A percentile compares a stretch with the other conserved stretches of the same genome.
Conservation (phyloP, 2,113 vertebrate species). For the Rattus norvegicus region DNA sequence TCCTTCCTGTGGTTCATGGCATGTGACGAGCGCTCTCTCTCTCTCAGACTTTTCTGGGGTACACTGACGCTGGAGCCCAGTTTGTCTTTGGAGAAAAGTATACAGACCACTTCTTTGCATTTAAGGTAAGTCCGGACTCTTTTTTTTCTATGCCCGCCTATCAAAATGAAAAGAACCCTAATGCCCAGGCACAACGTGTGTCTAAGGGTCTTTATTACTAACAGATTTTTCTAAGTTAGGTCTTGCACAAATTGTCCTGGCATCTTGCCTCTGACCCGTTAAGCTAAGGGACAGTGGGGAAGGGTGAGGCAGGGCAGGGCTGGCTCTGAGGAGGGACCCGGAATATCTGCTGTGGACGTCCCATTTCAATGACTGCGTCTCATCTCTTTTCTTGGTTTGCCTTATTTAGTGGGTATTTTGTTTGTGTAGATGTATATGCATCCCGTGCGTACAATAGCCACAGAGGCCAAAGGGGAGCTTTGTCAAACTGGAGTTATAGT, state of each 20-base stretch:
- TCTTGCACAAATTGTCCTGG: slow-evolving; percentile 30
- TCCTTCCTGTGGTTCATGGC: background rate
- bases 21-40: slow-evolving; percentile 15
- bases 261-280: background rate
- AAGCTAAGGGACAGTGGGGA: background rate
- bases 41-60: slow-evolving; percentile 88
- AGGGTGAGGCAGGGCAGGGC: background rate
- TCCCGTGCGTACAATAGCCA: background rate
- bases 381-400: background rate
- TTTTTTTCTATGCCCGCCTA: background rate
- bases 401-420: background rate
- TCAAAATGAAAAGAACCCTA: slow-evolving; percentile 60
- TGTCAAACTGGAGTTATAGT: background rate
- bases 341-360: background rate
- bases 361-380: background rate
- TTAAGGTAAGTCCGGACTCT: slow-evolving; percentile 87
- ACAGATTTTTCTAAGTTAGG: slow-evolving; percentile 56
- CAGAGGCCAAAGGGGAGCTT: background rate
- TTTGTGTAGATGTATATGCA: background rate
- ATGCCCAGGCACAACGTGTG: slow-evolving; percentile 26
- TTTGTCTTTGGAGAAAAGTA: slow-evolving; percentile 92
- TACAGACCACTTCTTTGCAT: slow-evolving; percentile 90
- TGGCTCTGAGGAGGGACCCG: background rate
- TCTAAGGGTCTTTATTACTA: slow-evolving; percentile 60
- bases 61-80: slow-evolving; percentile 87